Conservation (phyloP, 53 echinoderm and acorn worm species). For the Stichopus horrens region DNA sequence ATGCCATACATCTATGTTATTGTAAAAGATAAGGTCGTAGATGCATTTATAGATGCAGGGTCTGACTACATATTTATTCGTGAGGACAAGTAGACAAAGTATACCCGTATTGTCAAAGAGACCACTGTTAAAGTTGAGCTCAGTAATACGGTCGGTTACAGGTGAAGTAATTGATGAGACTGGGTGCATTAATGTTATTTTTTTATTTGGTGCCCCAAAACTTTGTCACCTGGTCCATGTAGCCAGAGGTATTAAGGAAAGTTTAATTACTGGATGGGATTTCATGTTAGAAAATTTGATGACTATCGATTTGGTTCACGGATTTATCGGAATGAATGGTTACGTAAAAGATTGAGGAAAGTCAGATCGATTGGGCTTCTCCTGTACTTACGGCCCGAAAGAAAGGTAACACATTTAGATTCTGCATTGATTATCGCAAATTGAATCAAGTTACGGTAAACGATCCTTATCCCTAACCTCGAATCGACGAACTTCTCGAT, state of each 20-base stretch:
- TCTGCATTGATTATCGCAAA: no score
- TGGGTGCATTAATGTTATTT: neutral
- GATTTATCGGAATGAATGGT: neutral
- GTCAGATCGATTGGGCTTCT: no score
- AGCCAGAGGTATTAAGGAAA: neutral
- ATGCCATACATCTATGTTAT: neutral
- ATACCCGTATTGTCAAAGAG: neutral
- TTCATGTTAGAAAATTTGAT: neutral
- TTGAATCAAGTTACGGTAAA: no score
- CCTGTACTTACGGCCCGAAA: no score
- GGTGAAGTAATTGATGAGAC: neutral
- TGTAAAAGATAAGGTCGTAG: neutral
- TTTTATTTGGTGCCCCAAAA: neutral
- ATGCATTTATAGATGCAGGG: slow-evolving; percentile 1
- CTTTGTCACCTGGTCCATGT: neutral
- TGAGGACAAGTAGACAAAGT: neutral
- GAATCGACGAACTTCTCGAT: no score
- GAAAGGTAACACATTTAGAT: no score
- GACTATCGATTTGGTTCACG: neutral
- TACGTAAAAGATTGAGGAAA: no score
- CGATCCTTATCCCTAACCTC: no score
- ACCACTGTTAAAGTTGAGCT: neutral
- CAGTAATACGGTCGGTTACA: neutral
- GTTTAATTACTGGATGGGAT: slow-evolving; percentile 3
- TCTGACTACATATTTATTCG: neutral